phyloP scores from a whole-genome alignment of 2,113 vertebrate species.

The Empidonax alnorum region DNA sequence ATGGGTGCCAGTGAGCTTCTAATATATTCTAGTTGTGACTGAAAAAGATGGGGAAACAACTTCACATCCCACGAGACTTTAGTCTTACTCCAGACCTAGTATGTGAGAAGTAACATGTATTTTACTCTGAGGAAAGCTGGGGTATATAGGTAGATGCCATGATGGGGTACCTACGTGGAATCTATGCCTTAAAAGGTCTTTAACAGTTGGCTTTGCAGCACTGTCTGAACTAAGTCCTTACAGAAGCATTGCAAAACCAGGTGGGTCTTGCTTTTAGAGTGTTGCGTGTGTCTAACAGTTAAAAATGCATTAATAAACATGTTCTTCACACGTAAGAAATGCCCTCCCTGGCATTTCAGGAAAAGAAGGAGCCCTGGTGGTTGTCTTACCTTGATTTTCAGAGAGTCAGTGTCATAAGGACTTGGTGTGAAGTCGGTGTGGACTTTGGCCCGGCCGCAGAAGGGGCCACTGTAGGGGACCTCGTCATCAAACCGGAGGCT shows the following conservation, averaged over 20 bases:
- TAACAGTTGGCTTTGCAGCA: neutral
- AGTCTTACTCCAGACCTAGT: neutral
- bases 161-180: neutral
- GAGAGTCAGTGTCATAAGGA: constrained; percentile 91
- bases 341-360: fast-evolving
- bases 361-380: neutral
- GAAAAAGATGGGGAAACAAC: neutral
- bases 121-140: neutral
- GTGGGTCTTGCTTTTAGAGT: neutral
- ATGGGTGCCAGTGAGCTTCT: neutral
- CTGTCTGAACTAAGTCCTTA: neutral
- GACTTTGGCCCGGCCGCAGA: constrained; percentile 88
- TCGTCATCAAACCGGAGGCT: constrained; percentile 88
- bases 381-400: constrained; percentile 89
- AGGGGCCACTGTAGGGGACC: constrained; percentile 75
- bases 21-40: neutral
- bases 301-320: neutral
- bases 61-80: neutral
- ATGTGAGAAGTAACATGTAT: neutral
- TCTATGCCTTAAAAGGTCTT: neutral
- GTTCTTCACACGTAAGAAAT: neutral
- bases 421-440: constrained; percentile 93
- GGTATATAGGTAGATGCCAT: neutral
- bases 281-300: fast-evolving
- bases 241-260: neutral